These are phyloP conservation scores for Leucoraja erinaceus DNA, from an alignment of 2,113 vertebrate genomes.

Conservation along the genomic window DNA sequence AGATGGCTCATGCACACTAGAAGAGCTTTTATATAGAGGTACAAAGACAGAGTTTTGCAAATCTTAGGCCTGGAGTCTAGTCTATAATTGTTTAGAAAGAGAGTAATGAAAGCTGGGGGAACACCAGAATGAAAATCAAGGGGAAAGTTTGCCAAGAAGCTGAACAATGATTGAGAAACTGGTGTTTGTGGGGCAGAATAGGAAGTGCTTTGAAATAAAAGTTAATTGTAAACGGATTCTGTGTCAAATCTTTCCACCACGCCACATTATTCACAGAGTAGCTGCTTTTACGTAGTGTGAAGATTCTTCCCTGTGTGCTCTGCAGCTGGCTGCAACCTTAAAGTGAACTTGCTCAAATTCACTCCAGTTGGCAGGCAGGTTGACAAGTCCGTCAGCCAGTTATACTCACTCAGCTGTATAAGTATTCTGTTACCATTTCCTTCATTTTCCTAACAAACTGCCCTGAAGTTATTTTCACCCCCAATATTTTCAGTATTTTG, in stretches of 20 bases:
- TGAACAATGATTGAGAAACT: background rate
- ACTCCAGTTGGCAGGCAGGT: background rate
- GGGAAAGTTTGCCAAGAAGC: background rate
- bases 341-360: constrained; percentile 15
- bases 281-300: background rate
- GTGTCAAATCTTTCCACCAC: background rate
- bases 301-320: background rate
- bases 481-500: no score
- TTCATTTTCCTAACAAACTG: no score
- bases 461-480: no score
- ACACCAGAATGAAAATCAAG: background rate
- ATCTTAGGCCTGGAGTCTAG: background rate
- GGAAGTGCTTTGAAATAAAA: background rate
- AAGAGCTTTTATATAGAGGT: background rate
- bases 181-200: background rate
- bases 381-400: background rate
- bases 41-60: background rate
- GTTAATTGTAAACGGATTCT: background rate
- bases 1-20: background rate
- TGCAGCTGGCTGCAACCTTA: constrained; percentile 1
- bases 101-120: background rate
- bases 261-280: background rate
- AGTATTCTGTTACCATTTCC: no score
- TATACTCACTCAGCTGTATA: no score
- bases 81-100: background rate